A percentile compares a stretch with the other conserved stretches of the same genome.
Conservation (phyloP, 1,140 invertebrate genomes). For the Apis cerana region DNA sequence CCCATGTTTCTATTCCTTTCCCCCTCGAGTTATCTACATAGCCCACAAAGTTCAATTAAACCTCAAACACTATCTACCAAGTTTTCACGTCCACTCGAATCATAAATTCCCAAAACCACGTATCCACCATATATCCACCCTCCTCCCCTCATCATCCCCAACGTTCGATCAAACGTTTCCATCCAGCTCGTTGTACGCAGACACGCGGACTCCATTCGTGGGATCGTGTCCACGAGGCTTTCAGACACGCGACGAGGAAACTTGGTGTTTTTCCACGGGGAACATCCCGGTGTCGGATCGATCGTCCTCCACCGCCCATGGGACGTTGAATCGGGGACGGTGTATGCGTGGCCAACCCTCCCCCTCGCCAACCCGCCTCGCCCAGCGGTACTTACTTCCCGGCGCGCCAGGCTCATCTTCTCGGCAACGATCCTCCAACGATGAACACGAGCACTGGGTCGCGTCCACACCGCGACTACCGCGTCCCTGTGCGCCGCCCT, state of each 20-base stretch:
- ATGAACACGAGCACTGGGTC: constrained; percentile 30
- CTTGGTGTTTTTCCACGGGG: constrained; percentile 44
- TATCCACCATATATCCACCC: background rate
- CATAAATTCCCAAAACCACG: background rate
- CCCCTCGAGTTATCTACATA: too few relatives aligned
- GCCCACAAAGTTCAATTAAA: too few relatives aligned
- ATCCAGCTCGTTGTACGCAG: background rate
- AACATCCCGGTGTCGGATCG: constrained; percentile 31
- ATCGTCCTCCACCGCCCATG: constrained; percentile 30
- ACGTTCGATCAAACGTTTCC: constrained; percentile 18
- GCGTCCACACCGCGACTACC: constrained; percentile 20
- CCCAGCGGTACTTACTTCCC: background rate
- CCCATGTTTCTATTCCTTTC: too few relatives aligned
- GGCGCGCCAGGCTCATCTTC: constrained; percentile 32
- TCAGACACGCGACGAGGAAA: background rate
- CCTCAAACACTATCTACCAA: too few relatives aligned
- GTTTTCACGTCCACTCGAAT: too few relatives aligned
- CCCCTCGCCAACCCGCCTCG: background rate
- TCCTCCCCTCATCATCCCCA: background rate
- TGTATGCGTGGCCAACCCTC: background rate
- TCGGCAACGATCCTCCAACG: background rate
- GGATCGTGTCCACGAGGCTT: background rate
- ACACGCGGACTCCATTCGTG: constrained; percentile 3
- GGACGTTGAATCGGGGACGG: constrained; percentile 18
- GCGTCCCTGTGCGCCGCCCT: background rate